Percentiles rank a stretch among this genome's conserved stretches.
phyloP scores from a whole-genome alignment of 2,113 vertebrate species.

The Leuciscus idus region DNA sequence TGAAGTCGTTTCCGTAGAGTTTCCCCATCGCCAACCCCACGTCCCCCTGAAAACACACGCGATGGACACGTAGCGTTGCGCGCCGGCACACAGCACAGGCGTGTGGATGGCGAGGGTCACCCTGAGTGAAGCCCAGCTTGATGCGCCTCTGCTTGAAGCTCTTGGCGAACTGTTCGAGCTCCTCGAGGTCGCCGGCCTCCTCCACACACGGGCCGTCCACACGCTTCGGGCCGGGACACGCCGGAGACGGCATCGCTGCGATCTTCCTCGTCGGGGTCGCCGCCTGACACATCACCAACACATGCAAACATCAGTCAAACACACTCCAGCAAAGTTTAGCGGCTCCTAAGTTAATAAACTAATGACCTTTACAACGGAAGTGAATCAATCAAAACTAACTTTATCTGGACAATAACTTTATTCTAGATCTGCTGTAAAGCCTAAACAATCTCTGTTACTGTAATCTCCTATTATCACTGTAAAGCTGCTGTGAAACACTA shows the following conservation, averaged over 20 bases:
- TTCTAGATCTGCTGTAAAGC: too few relatives aligned
- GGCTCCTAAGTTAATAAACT: too few relatives aligned
- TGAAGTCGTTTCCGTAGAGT: conserved; percentile 99
- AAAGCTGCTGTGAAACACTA: too few relatives aligned
- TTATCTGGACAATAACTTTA: too few relatives aligned
- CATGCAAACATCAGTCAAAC: too few relatives aligned
- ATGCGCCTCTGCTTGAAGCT: conserved; percentile 99
- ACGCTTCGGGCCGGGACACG: conserved; percentile 77
- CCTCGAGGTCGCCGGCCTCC: conserved; percentile 98
- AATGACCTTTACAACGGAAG: too few relatives aligned
- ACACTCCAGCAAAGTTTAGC: too few relatives aligned
- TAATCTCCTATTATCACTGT: too few relatives aligned
- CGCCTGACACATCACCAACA: background rate
- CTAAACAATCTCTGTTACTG: too few relatives aligned
- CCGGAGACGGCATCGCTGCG: background rate
- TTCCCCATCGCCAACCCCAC: conserved; percentile 99
- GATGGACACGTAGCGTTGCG: background rate
- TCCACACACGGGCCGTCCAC: conserved; percentile 92
- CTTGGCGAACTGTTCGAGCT: conserved; percentile 99
- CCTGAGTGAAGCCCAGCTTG: conserved; percentile 99
- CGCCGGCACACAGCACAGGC: too few relatives aligned
- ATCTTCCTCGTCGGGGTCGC: background rate
- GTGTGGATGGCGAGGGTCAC: conserved; percentile 62
- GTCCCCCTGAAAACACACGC: conserved; percentile 82
- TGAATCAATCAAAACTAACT: too few relatives aligned